A percentile compares a stretch with the other conserved stretches of the same genome.
phyloP scores from a whole-genome alignment of 2,797 vertebrate genomes.

The Chelon labrosus region DNA sequence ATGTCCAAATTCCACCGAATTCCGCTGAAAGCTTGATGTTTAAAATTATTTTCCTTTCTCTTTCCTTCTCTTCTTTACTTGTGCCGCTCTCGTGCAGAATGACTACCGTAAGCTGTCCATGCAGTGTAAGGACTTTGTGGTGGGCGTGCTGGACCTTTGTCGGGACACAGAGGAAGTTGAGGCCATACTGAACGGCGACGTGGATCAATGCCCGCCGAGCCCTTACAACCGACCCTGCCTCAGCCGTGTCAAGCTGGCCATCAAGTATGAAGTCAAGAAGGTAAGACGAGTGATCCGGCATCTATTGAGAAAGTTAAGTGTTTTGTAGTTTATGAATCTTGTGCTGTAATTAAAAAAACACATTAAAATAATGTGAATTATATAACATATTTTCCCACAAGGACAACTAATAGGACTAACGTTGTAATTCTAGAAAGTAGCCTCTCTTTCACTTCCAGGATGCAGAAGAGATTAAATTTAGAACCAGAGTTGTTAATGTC shows the following conservation, averaged over 20 bases:
- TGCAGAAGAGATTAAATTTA: too few species aligned
- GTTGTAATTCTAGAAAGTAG: too few species aligned
- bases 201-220: slow-evolving; percentile 88
- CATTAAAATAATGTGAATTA: too few species aligned
- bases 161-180: slow-evolving; percentile 97
- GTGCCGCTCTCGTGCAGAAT: slow-evolving; percentile 81
- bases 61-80: slow-evolving; percentile 1
- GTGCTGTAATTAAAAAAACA: too few species aligned
- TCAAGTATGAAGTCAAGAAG: slow-evolving; percentile 98
- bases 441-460: background rate
- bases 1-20: background rate
- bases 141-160: slow-evolving; percentile 96
- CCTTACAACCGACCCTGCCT: slow-evolving; percentile 93
- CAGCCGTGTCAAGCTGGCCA: slow-evolving; percentile 94
- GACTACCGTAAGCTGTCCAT: slow-evolving; percentile 98
- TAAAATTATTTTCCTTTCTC: background rate
- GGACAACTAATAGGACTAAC: too few species aligned
- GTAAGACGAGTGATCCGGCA: slow-evolving; percentile 68
- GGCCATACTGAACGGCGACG: slow-evolving; percentile 95
- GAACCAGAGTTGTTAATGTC: too few species aligned
- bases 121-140: slow-evolving; percentile 99
- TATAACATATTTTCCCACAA: too few species aligned
- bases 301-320: background rate
- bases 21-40: background rate
- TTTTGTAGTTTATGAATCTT: too few species aligned